These are phyloP conservation scores for Drosophila conformis DNA, from an alignment of 2,888 invertebrate species.

Conservation along the genomic window DNA sequence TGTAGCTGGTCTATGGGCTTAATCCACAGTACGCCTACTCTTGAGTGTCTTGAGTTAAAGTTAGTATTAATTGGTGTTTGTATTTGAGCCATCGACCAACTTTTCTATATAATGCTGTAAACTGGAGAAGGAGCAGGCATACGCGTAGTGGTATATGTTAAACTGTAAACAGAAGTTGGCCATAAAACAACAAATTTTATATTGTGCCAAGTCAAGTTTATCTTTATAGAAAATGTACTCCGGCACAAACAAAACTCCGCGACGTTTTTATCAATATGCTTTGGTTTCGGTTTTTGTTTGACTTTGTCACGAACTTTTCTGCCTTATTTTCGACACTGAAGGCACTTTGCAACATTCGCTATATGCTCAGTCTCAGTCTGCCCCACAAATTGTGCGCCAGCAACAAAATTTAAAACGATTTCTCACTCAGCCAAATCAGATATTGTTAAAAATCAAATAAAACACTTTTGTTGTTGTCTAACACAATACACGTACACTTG, in stretches of 20 bases:
- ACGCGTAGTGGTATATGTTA: background rate
- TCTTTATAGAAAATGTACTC: conserved; percentile 2
- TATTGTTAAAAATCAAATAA: conserved; percentile 11
- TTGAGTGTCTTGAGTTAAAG: background rate
- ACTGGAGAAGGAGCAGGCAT: background rate
- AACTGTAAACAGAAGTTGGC: background rate
- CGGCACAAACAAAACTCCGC: conserved; percentile 7
- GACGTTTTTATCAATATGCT: conserved; percentile 18
- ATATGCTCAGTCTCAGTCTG: background rate
- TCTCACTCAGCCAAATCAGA: conserved; percentile 9
- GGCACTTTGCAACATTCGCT: conserved; percentile 12
- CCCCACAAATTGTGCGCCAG: background rate
- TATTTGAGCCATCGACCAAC: background rate
- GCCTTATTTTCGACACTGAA: conserved; percentile 11
- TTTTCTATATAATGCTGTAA: background rate
- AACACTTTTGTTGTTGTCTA: conserved; percentile 7
- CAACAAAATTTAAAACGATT: conserved; percentile 12
- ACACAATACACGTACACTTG: background rate
- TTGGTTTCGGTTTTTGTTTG: conserved; percentile 15
- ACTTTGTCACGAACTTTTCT: conserved; percentile 10
- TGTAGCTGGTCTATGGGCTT: background rate
- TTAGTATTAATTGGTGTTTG: background rate
- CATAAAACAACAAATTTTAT: background rate
- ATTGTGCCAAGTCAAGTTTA: conserved; percentile 10
- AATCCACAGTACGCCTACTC: background rate